These are phyloP conservation scores for Amphilophus citrinellus DNA, from an alignment of 2,113 vertebrate species.

Conservation along the genomic window DNA sequence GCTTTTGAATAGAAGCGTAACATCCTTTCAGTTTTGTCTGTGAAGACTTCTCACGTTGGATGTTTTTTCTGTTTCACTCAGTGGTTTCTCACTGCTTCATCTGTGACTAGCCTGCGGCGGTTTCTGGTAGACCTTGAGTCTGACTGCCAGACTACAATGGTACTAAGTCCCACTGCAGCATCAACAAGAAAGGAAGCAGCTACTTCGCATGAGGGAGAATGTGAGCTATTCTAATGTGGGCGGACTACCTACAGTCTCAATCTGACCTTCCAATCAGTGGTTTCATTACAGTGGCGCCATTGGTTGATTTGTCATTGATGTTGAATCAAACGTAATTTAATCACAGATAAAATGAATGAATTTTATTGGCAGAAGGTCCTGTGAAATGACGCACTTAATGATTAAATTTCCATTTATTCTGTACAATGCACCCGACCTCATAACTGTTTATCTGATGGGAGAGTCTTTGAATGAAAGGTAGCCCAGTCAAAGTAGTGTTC, in stretches of 20 bases:
- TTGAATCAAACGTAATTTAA: slow-evolving; percentile 8
- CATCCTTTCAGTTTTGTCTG: neutral
- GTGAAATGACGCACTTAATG: neutral
- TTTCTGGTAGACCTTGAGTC: slow-evolving; percentile 11
- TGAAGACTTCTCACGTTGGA: neutral
- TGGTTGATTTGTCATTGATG: neutral
- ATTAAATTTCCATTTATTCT: slow-evolving; percentile 7
- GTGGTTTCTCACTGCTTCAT: slow-evolving; percentile 40
- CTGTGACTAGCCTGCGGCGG: slow-evolving; percentile 18
- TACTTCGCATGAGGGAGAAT: slow-evolving; percentile 46
- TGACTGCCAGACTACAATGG: slow-evolving; percentile 4
- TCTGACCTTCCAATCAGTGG: slow-evolving; percentile 27
- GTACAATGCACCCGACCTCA: neutral
- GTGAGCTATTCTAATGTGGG: slow-evolving; percentile 55
- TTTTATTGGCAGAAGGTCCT: neutral
- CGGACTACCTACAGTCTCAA: slow-evolving; percentile 11
- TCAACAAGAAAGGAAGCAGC: slow-evolving; percentile 9
- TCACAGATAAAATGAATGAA: neutral
- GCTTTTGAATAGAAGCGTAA: neutral
- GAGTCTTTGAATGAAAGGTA: neutral
- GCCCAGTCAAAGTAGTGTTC: slow-evolving; percentile 1
- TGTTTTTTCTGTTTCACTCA: slow-evolving; percentile 14
- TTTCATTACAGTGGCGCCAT: slow-evolving; percentile 13
- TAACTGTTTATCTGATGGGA: neutral
- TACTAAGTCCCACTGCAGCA: slow-evolving; percentile 2